Percentiles rank a stretch among this genome's conserved stretches.
Conservation (phyloP, 1,140 invertebrate species). For the Caenorhabditis elegans region WBcel235 BX284605.5:9839001-9839500, state of each 20-base stretch:
- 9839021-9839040: too few relatives aligned
- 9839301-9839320: not conserved
- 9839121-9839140: not conserved
- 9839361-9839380: constrained; percentile 26
- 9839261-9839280: not conserved
- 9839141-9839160: not conserved
- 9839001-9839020: too few relatives aligned
- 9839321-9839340: not conserved
- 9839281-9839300: not conserved
- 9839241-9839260: not conserved
- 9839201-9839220: not conserved
- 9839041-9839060: too few relatives aligned
- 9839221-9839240: not conserved
- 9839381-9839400: not conserved
- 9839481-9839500: not conserved
- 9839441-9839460: not conserved
- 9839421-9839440: constrained; percentile 1
- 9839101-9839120: not conserved
- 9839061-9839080: too few relatives aligned
- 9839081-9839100: not conserved
- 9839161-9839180: not conserved
- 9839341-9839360: constrained; percentile 22
- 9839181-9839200: not conserved
- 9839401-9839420: constrained; percentile 15
- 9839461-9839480: not conserved